A percentile compares a stretch with the other conserved stretches of the same genome.
Evolutionary conservation across 1,140 invertebrate species (phyloP).

Genomic region (Lordiphosa mommai): DNA sequence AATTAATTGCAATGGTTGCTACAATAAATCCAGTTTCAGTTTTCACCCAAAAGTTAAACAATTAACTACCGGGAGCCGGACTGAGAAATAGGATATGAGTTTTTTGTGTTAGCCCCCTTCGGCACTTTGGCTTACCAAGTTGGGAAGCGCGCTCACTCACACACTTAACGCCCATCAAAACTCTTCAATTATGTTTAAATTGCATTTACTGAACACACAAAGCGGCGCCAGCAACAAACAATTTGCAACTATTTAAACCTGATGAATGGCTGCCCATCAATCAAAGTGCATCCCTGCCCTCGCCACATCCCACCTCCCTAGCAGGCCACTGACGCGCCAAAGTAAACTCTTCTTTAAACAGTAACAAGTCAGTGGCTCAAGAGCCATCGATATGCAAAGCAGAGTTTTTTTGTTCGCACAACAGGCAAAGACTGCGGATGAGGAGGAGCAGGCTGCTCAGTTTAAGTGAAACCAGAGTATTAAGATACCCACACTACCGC

Average conservation of each 20-base stretch:
- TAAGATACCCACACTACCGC: conserved; percentile 49
- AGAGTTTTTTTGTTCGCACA: background rate
- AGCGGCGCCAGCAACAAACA: conserved; percentile 4
- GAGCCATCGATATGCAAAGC: conserved; percentile 62
- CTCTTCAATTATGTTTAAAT: conserved; percentile 15
- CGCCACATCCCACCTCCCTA: too few relatives aligned
- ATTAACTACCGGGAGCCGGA: too few relatives aligned
- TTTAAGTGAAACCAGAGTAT: conserved; percentile 70
- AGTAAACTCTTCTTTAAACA: conserved; percentile 23
- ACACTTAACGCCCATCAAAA: background rate
- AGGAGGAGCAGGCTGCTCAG: conserved; percentile 20
- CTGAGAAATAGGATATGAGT: too few relatives aligned
- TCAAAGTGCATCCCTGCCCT: conserved; percentile 19
- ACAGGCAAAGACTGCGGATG: background rate
- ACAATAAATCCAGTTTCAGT: conserved; percentile 30
- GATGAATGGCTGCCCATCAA: conserved; percentile 53
- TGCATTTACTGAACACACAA: background rate
- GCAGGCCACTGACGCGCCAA: conserved; percentile 1
- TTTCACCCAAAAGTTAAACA: conserved; percentile 45
- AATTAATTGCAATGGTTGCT: conserved; percentile 67
- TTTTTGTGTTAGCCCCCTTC: too few relatives aligned
- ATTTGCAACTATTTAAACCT: conserved; percentile 52
- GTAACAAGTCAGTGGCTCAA: conserved; percentile 44
- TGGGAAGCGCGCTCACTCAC: too few relatives aligned
- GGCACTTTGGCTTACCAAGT: too few relatives aligned